Percentiles rank a stretch among this genome's conserved stretches.
Conservation (phyloP, 2,888 invertebrate species). For the Aleiodes alternator region DNA sequence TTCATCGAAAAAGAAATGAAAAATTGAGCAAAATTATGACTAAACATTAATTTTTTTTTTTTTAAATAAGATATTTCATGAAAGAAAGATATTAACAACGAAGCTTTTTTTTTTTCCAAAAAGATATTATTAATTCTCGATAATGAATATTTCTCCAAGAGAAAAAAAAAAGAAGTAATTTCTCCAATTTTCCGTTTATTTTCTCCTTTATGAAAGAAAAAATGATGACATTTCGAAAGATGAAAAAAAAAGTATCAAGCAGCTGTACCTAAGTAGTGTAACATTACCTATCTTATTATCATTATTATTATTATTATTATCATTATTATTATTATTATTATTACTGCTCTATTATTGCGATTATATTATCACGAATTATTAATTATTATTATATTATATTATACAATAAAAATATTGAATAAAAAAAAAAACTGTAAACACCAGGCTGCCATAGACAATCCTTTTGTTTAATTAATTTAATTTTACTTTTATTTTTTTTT, state of each 20-base stretch:
- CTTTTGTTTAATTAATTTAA: conserved; percentile 50
- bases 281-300: conserved; percentile 63
- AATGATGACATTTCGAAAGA: conserved; percentile 21
- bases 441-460: conserved; percentile 50
- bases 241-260: conserved; percentile 67
- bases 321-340: conserved; percentile 60
- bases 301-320: conserved; percentile 62
- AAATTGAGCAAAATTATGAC: conserved; percentile 3
- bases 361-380: conserved; percentile 56
- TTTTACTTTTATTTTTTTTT: conserved; percentile 49
- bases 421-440: conserved; percentile 48
- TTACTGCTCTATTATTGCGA: conserved; percentile 57
- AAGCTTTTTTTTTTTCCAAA: too few relatives aligned
- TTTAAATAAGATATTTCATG: too few relatives aligned
- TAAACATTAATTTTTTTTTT: too few relatives aligned
- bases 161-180: not conserved
- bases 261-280: conserved; percentile 73
- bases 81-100: too few relatives aligned
- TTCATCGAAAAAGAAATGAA: conserved; percentile 11
- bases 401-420: conserved; percentile 53
- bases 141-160: too few relatives aligned
- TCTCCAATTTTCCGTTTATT: conserved; percentile 20
- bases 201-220: conserved; percentile 34
- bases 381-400: conserved; percentile 58
- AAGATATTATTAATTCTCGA: too few relatives aligned